A percentile compares a stretch with the other conserved stretches of the same genome.
phyloP scores from a whole-genome alignment of 2,113 vertebrate genomes.

The Bothrops jararaca region DNA sequence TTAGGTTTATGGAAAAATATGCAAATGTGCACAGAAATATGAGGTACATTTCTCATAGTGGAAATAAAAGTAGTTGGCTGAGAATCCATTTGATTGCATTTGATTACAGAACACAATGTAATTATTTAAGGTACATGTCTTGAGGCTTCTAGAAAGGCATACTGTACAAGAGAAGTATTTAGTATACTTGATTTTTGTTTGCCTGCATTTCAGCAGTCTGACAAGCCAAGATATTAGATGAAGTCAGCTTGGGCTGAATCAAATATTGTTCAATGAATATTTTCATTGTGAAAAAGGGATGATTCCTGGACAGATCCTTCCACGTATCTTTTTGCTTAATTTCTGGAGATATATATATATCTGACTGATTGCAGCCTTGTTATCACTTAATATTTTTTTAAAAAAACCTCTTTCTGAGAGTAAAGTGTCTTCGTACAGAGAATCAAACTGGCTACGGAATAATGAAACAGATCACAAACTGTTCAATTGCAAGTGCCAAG shows the following conservation, averaged over 20 bases:
- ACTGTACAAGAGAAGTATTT: conserved; percentile 56
- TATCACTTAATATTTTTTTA: not conserved
- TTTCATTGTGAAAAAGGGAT: not conserved
- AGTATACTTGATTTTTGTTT: conserved; percentile 52
- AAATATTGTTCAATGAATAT: not conserved
- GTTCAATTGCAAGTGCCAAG: not conserved
- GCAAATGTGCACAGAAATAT: conserved; percentile 66
- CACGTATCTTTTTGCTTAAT: not conserved
- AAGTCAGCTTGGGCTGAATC: not conserved
- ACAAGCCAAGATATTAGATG: conserved; percentile 32
- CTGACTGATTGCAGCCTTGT: not conserved
- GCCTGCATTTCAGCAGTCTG: conserved; percentile 44
- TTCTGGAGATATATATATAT: not conserved
- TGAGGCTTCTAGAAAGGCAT: conserved; percentile 63
- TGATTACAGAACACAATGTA: conserved; percentile 77
- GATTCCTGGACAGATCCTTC: not conserved
- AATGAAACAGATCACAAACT: not conserved
- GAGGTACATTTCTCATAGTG: conserved; percentile 64
- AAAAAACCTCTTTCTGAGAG: not conserved
- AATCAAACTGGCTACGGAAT: not conserved
- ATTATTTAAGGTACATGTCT: conserved; percentile 68
- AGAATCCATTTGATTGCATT: conserved; percentile 72
- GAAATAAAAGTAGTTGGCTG: conserved; percentile 69
- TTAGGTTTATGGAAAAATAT: conserved; percentile 82
- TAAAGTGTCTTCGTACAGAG: not conserved